Conservation (phyloP, 2,797 vertebrate genomes). For the Mormyrops attenuatus region DNA sequence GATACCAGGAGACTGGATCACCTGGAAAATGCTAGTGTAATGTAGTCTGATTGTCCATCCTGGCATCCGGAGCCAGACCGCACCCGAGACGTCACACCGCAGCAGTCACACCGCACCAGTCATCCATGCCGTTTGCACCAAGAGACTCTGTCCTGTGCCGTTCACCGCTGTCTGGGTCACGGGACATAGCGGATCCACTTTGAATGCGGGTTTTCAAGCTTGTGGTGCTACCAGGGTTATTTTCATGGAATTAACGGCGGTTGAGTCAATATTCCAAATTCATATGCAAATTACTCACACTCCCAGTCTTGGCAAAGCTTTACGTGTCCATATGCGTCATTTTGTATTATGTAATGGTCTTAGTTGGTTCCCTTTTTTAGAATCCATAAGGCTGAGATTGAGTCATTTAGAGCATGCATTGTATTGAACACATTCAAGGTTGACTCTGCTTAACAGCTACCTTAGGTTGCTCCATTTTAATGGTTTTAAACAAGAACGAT, state of each 20-base stretch:
- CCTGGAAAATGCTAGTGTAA: background rate
- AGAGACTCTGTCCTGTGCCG: background rate
- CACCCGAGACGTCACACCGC: background rate
- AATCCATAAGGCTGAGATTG: conserved; percentile 8
- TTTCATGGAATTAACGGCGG: conserved; percentile 6
- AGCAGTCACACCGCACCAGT: background rate
- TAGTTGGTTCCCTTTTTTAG: conserved; percentile 11
- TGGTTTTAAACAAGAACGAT: background rate
- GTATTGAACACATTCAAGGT: conserved; percentile 7
- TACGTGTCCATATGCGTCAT: conserved; percentile 15
- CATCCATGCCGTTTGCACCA: background rate
- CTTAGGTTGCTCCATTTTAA: background rate
- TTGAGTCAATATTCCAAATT: conserved; percentile 17
- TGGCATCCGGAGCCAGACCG: background rate
- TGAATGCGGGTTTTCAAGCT: background rate
- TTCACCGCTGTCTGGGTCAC: background rate
- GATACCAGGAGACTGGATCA: background rate
- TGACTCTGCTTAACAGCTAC: conserved; percentile 8
- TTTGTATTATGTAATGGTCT: conserved; percentile 16
- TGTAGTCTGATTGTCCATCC: background rate
- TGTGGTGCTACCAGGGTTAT: background rate
- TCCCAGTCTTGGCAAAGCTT: background rate
- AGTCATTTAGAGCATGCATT: conserved; percentile 19
- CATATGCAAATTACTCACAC: conserved; percentile 17
- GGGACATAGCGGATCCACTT: background rate